A percentile compares a stretch with the other conserved stretches of the same genome.
phyloP scores from a whole-genome alignment of 2,797 vertebrate species.

The Chelidonichthys spinosus region DNA sequence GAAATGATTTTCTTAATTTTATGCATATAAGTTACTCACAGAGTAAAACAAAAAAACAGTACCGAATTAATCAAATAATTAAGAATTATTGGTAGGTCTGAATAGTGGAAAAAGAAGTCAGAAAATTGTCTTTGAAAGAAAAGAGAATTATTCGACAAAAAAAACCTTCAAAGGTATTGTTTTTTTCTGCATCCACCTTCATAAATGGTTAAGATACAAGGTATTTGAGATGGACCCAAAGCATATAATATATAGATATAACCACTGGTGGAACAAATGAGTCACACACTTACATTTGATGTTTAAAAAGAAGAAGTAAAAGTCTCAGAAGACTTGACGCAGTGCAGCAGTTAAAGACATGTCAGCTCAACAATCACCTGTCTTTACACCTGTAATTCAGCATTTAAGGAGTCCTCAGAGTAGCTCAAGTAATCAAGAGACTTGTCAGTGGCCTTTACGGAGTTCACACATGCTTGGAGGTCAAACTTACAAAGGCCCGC shows the following conservation, averaged over 20 bases:
- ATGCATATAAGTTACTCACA: background rate
- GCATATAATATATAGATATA: background rate
- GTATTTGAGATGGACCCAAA: background rate
- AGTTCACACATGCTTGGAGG: slow-evolving; percentile 45
- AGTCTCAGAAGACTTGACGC: background rate
- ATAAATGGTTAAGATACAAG: background rate
- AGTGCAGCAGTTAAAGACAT: slow-evolving; percentile 16
- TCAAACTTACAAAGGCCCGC: slow-evolving; percentile 38
- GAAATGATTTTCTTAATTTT: too few species aligned
- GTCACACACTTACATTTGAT: background rate
- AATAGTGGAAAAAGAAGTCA: too few species aligned
- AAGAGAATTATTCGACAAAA: background rate
- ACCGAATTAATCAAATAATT: background rate
- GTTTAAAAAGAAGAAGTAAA: background rate
- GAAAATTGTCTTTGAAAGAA: background rate
- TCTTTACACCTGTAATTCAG: slow-evolving; percentile 9
- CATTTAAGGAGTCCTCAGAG: slow-evolving; percentile 17
- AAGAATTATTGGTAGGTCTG: background rate
- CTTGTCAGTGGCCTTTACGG: slow-evolving; percentile 43
- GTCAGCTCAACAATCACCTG: slow-evolving; percentile 5
- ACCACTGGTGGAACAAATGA: background rate
- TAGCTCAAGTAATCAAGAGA: slow-evolving; percentile 16
- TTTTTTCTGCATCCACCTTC: too few species aligned
- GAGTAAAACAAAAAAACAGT: background rate
- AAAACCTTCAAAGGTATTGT: too few species aligned